These are phyloP conservation scores for Ctenomys sociabilis DNA, from an alignment of 2,113 vertebrate genomes.

Conservation along the genomic window DNA sequence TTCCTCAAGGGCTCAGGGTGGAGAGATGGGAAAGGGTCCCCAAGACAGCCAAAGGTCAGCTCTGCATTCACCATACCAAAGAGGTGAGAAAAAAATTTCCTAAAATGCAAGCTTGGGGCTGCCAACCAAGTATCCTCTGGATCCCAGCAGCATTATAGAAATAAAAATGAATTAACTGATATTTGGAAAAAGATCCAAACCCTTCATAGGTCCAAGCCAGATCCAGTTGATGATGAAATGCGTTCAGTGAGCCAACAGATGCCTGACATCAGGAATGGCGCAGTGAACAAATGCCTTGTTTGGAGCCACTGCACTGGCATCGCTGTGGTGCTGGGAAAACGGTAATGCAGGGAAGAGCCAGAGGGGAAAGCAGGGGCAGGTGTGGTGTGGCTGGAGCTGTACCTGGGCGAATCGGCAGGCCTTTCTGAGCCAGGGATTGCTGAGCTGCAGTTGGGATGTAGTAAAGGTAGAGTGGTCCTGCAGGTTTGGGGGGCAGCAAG, in stretches of 20 bases:
- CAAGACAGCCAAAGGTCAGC: background rate
- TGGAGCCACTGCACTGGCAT: background rate
- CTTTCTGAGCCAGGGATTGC: background rate
- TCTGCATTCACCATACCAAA: background rate
- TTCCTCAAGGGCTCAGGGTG: background rate
- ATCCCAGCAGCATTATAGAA: background rate
- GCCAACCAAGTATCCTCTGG: background rate
- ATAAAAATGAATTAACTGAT: background rate
- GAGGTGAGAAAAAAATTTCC: background rate
- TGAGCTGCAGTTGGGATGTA: background rate
- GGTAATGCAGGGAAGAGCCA: background rate
- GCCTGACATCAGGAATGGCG: accelerated
- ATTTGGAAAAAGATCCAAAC: background rate
- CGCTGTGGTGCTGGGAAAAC: background rate
- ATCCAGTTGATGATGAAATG: background rate
- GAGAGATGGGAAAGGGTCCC: background rate
- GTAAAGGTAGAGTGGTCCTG: background rate
- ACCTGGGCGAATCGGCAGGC: too few species aligned
- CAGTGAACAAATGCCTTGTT: background rate
- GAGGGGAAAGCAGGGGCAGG: background rate
- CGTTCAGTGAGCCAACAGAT: background rate
- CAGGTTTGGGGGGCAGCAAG: too few species aligned
- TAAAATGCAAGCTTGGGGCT: background rate
- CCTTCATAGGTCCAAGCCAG: too few species aligned
- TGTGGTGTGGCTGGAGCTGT: too few species aligned